phyloP scores from a whole-genome alignment of 1,140 invertebrate genomes.

The Galendromus occidentalis region DNA sequence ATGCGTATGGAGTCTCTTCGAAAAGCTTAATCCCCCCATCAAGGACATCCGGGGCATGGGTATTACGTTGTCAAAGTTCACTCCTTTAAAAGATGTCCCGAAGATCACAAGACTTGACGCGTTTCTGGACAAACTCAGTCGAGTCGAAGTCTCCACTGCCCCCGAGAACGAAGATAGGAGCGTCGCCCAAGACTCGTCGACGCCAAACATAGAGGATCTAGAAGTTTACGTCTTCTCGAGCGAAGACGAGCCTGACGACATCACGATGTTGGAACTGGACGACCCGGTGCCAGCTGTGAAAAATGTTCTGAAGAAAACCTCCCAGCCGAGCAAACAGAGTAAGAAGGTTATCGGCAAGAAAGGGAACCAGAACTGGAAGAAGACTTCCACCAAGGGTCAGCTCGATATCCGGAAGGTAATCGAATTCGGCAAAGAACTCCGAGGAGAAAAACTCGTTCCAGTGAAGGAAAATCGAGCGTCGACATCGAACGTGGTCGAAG shows the following conservation, averaged over 20 bases:
- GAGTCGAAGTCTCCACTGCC: background rate
- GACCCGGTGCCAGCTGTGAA: background rate
- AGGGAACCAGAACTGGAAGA: background rate
- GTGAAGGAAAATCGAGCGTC: too few species aligned
- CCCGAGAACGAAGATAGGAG: background rate
- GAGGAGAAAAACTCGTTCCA: background rate
- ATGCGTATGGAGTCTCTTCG: background rate
- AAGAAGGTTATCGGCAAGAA: background rate
- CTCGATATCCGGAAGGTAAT: background rate
- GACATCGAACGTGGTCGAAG: too few species aligned
- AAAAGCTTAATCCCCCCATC: background rate
- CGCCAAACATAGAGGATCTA: background rate
- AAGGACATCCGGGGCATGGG: background rate
- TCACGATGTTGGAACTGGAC: background rate
- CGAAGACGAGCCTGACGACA: background rate
- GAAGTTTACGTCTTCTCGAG: background rate
- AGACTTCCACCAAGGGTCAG: background rate
- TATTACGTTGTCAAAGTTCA: background rate
- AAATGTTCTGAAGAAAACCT: background rate
- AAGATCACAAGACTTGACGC: background rate
- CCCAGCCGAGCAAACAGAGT: background rate
- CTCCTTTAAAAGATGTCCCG: background rate
- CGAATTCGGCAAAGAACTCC: background rate
- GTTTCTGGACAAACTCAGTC: background rate
- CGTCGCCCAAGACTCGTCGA: too few species aligned